Base-by-base conservation (phyloP, 2,113 vertebrate species). In the Colius striatus region DNA sequence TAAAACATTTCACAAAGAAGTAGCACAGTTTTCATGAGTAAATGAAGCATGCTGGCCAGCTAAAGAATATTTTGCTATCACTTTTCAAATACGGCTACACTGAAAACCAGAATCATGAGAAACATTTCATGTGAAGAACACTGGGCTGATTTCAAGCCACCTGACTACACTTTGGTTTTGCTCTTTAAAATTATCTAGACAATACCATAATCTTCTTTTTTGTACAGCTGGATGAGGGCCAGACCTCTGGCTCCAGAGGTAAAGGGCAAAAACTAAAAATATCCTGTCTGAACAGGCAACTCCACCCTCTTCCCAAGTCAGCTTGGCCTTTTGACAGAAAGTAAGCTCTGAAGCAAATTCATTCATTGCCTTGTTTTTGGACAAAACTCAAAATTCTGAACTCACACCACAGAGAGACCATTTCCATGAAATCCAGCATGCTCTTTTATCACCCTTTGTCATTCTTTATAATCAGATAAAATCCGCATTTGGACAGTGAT, bases 221-320 rank as follows among this genome's bases (percentile, higher is more conserved):
- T 62, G 60, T 89, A 89, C 36, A 47, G 92, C 96, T 98, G 98
- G 98, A 97, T 83, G 71, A 41, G 81, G 96, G 98, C 98, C 98
- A 98, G 98, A 96, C 97, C 98, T 97, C 98, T 98, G 98, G 98
- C 98, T 98, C 98, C 98, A 98, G 98, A 98, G 97, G 98, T 97
- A 98, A 98, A 98, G 97, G 98, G 98, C 97, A 98, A 97, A 97
- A 97, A 92, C 97, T 97, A 97, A 98, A 98, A 94, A 94, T 98
- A 97, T 98, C 97, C 92, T 97, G 97, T 98, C 98, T 98, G 98
- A 98, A 97, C 97, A 98, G 96, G 97, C 98, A 95, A 79, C 97
- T 97, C 98, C 97, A 97, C 98, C 97, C 97, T 96, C 96, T 97
- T 97, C 96, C 91, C 95, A 96, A 98, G 98, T 97, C 97, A 98